Evolutionary conservation across 2,113 vertebrate genomes (phyloP).

Genomic region (Sakesphorus luctuosus): DNA sequence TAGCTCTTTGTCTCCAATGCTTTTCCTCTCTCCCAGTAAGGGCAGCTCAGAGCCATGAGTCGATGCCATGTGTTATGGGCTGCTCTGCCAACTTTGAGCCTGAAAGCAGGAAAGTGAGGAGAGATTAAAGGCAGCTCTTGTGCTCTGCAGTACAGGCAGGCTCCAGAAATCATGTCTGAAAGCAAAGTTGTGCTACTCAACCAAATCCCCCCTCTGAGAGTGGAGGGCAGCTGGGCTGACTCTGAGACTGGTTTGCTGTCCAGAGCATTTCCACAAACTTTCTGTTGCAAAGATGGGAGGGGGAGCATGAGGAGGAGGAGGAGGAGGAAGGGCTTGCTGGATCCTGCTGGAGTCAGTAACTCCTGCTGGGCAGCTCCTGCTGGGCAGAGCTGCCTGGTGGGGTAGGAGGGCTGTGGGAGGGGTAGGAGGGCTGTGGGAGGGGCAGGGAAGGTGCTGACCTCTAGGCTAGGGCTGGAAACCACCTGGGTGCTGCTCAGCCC

Average conservation of each 20-base stretch:
- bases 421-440: neutral
- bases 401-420: neutral
- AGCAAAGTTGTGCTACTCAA: neutral
- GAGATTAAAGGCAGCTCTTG: neutral
- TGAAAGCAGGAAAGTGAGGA: neutral
- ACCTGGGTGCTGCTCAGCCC: slow-evolving; percentile 26
- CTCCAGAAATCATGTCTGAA: neutral
- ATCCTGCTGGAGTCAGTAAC: neutral
- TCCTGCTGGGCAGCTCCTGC: neutral
- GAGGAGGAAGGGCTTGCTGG: neutral
- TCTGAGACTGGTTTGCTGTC: neutral
- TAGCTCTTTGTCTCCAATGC: neutral
- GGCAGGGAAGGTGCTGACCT: neutral
- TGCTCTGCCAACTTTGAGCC: neutral
- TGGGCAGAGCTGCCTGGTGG: neutral
- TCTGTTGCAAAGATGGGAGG: neutral
- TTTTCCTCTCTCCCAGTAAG: neutral
- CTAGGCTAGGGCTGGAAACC: slow-evolving; percentile 32
- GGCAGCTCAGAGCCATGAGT: neutral
- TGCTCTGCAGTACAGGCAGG: neutral
- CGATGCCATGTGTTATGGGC: neutral
- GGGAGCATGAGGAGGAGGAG: neutral
- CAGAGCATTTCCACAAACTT: neutral
- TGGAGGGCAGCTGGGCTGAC: neutral
- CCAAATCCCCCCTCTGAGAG: neutral